Evolutionary conservation across 2,113 vertebrate genomes (phyloP).

Genomic region (Anthoscopus minutus): DNA sequence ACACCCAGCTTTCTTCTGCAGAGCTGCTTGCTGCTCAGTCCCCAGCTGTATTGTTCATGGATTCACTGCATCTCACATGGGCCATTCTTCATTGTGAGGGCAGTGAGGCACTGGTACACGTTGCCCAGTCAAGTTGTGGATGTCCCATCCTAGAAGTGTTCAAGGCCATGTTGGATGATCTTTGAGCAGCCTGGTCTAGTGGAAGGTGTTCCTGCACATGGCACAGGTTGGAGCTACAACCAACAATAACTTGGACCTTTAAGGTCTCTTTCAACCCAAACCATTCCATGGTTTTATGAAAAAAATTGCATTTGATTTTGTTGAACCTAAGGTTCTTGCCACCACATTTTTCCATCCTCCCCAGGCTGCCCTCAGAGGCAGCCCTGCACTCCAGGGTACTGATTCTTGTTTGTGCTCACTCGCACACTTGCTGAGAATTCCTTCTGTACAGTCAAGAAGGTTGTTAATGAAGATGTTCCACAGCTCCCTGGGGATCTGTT

Average conservation of each 20-base stretch:
- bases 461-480: not conserved
- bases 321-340: not conserved
- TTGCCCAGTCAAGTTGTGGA: not conserved
- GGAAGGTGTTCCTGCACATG: not conserved
- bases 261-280: not conserved
- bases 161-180: not conserved
- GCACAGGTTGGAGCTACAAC: not conserved
- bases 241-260: not conserved
- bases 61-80: not conserved
- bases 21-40: not conserved
- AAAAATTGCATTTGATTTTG: not conserved
- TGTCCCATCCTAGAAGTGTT: not conserved
- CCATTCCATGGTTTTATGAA: not conserved
- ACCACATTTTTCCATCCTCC: not conserved
- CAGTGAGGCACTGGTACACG: not conserved
- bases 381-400: not conserved
- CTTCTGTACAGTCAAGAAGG: not conserved
- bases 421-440: not conserved
- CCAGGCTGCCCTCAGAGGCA: not conserved
- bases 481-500: not conserved
- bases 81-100: not conserved
- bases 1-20: not conserved
- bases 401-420: not conserved
- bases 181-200: not conserved
- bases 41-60: not conserved